These are phyloP conservation scores for Rhynchomys soricoides DNA, from an alignment of 2,113 vertebrate species.

Conservation along the genomic window DNA sequence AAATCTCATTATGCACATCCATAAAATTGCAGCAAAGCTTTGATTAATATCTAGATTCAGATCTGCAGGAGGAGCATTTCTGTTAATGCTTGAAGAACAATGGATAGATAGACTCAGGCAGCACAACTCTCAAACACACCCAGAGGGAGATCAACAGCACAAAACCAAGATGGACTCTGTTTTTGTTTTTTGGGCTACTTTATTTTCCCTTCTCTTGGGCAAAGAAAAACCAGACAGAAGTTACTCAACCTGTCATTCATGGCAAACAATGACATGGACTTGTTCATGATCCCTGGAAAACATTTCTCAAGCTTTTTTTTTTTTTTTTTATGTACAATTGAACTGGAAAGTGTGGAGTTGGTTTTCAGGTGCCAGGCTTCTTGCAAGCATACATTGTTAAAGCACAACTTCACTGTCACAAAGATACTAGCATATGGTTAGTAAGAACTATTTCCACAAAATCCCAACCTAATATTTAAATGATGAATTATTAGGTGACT, in stretches of 20 bases:
- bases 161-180: neutral
- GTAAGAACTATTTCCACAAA: neutral
- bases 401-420: neutral
- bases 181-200: neutral
- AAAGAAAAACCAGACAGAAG: constrained; percentile 27
- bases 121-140: neutral
- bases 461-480: constrained; percentile 44
- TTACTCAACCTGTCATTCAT: neutral
- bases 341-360: neutral
- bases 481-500: too few species aligned
- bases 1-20: constrained; percentile 72
- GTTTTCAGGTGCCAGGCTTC: neutral
- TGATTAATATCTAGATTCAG: constrained; percentile 77
- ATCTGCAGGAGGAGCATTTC: constrained; percentile 73
- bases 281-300: constrained; percentile 33
- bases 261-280: neutral
- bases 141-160: neutral
- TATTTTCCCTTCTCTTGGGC: constrained; percentile 1
- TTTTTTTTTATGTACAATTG: neutral
- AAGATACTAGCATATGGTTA: neutral
- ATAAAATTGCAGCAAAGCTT: constrained; percentile 41
- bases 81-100: constrained; percentile 69
- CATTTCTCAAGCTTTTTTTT: neutral
- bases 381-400: neutral
- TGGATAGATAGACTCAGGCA: neutral